Conservation (phyloP, 2,888 invertebrate species). For the Argyra leucocephala region DNA sequence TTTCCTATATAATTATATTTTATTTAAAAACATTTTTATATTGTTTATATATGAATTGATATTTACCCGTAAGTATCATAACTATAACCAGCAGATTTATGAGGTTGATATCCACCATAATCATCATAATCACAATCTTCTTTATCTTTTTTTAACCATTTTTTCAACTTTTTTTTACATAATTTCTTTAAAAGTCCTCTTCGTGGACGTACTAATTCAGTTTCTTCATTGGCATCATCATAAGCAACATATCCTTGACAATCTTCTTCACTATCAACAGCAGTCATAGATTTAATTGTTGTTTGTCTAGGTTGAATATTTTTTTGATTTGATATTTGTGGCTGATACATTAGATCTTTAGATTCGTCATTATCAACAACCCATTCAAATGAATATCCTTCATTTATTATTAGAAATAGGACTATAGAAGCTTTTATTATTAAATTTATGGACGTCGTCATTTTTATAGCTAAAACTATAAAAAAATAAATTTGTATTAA, state of each 20-base stretch:
- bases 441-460: not conserved
- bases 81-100: not conserved
- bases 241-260: not conserved
- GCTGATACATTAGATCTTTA: not conserved
- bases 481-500: too few species aligned
- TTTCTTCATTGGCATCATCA: not conserved
- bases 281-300: not conserved
- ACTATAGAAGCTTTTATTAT: not conserved
- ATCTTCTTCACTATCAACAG: not conserved
- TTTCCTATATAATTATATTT: too few species aligned
- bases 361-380: too few species aligned
- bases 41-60: too few species aligned
- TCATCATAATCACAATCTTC: not conserved
- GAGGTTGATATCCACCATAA: not conserved
- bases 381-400: not conserved
- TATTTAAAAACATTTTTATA: too few species aligned
- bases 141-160: not conserved
- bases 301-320: not conserved
- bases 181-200: not conserved
- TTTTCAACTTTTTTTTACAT: not conserved
- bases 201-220: not conserved
- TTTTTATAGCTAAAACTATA: too few species aligned
- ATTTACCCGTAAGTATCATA: not conserved
- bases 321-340: not conserved
- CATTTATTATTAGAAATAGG: not conserved